phyloP scores from a whole-genome alignment of 2,113 vertebrate species.

The Dasyprocta punctata region DNA sequence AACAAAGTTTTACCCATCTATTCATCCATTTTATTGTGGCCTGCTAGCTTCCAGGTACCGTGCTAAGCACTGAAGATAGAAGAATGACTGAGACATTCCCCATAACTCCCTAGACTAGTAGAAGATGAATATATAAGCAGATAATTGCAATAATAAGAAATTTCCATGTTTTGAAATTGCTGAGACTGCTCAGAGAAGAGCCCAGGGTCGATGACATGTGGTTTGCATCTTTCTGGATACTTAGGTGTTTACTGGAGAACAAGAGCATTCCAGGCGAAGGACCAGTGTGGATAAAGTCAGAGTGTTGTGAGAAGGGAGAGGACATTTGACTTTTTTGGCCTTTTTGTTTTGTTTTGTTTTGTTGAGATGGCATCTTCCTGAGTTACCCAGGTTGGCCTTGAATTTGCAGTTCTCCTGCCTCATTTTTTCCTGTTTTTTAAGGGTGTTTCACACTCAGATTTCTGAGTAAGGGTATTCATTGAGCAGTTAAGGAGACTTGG shows the following conservation, averaged over 20 bases:
- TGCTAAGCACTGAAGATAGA: slow-evolving; percentile 26
- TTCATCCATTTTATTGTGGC: slow-evolving; percentile 60
- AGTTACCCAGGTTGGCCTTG: neutral
- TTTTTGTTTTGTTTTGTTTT: neutral
- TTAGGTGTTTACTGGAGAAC: slow-evolving; percentile 7
- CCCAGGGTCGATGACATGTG: slow-evolving; percentile 28
- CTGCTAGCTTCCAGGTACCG: slow-evolving; percentile 49
- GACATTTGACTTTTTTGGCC: neutral
- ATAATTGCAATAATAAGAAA: slow-evolving; percentile 37
- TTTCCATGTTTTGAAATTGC: slow-evolving; percentile 26
- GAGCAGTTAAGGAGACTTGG: neutral
- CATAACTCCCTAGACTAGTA: neutral
- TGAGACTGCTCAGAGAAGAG: slow-evolving; percentile 24
- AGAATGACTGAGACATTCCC: slow-evolving; percentile 33
- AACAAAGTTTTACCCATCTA: slow-evolving; percentile 65
- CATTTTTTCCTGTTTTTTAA: neutral
- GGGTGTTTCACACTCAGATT: neutral
- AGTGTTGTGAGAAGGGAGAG: neutral
- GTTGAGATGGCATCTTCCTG: neutral
- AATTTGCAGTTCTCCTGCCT: neutral
- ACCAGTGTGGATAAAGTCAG: neutral
- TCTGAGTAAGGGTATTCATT: slow-evolving; percentile 35
- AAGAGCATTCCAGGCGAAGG: neutral
- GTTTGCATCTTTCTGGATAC: slow-evolving; percentile 16
- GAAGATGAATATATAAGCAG: slow-evolving; percentile 28